phyloP scores from a whole-genome alignment of 2,797 vertebrate genomes.

The Sebastiscus tertius region DNA sequence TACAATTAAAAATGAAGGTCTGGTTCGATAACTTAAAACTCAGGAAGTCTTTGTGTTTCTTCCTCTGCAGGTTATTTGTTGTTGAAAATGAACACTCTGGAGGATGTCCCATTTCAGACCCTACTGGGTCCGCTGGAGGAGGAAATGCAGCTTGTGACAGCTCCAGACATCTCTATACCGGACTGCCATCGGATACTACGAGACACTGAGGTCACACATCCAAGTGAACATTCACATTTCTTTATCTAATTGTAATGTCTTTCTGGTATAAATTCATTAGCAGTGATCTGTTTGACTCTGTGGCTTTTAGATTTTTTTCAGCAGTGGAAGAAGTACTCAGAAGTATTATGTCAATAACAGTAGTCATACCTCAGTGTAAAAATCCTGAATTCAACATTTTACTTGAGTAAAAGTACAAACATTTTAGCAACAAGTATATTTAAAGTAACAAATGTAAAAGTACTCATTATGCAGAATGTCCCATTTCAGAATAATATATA shows the following conservation, averaged over 20 bases:
- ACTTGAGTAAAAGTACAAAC: no score
- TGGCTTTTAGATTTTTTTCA: background rate
- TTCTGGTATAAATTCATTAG: background rate
- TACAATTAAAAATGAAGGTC: background rate
- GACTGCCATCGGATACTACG: constrained; percentile 82
- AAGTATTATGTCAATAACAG: no score
- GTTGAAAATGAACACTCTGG: constrained; percentile 85
- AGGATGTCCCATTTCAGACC: constrained; percentile 89
- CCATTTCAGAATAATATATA: no score
- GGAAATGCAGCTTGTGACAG: constrained; percentile 42
- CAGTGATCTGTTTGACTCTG: background rate
- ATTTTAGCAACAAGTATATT: no score
- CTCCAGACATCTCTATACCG: constrained; percentile 77
- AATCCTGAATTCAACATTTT: no score
- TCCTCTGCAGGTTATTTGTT: constrained; percentile 15
- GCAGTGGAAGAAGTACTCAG: no score
- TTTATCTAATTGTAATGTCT: background rate
- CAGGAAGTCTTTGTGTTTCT: background rate
- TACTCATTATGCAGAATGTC: no score
- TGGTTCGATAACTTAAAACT: background rate
- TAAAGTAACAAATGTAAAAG: no score
- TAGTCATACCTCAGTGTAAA: no score
- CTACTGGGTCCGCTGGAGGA: constrained; percentile 68
- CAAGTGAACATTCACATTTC: background rate
- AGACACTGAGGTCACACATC: constrained; percentile 81